Evolutionary conservation across 1,140 invertebrate species (phyloP).

Genomic region (Pogonomyrmex californicus): DNA sequence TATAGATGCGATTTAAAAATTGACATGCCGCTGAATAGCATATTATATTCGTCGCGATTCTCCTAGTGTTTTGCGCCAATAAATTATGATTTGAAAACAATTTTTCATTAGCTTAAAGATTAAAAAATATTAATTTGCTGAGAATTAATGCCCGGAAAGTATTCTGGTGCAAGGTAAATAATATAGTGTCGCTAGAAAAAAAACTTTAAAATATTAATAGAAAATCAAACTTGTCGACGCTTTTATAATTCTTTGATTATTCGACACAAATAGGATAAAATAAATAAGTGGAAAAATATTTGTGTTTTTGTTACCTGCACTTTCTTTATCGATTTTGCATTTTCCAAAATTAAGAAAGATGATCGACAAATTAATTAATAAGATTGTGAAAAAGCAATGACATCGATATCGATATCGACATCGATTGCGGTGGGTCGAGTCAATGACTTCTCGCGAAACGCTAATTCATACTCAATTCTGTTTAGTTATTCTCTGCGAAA

Average conservation of each 20-base stretch:
- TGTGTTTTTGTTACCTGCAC: neutral
- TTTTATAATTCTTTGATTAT: neutral
- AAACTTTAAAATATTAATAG: neutral
- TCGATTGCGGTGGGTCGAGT: conserved; percentile 36
- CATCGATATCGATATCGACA: neutral
- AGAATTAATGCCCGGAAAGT: too few relatives aligned
- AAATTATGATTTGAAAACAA: too few relatives aligned
- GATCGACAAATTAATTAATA: conserved; percentile 29
- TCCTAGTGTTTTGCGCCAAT: too few relatives aligned
- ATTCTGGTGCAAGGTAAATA: too few relatives aligned
- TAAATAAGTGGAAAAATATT: neutral
- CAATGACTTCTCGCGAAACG: conserved; percentile 44
- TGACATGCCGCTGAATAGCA: neutral
- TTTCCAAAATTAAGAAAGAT: neutral
- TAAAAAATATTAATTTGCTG: too few relatives aligned
- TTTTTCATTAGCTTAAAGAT: too few relatives aligned
- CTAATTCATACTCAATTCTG: conserved; percentile 35
- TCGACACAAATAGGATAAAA: neutral
- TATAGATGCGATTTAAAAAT: neutral
- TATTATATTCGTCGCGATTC: too few relatives aligned
- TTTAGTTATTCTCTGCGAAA: conserved; percentile 34
- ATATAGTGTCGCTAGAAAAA: neutral
- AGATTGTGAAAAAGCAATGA: neutral
- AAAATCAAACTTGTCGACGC: neutral
- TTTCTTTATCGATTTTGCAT: neutral